Evolutionary conservation across 2,888 invertebrate species (phyloP), one percentile per base, ranked within the genome.

Genomic region (Macaria liturata): DNA sequence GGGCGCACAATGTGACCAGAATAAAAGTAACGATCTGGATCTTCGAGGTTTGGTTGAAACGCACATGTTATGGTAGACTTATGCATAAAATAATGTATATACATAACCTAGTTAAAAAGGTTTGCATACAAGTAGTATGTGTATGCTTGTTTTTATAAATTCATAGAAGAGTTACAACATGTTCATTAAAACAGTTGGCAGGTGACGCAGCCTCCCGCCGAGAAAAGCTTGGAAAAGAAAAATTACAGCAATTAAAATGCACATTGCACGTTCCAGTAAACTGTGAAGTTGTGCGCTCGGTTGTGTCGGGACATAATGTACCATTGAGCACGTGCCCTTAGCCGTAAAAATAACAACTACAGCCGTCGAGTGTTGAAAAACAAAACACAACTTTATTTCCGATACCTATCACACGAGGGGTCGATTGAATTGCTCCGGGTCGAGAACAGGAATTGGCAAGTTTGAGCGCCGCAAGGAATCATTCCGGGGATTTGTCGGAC

Each of bases 371-470:
- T 69, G 71, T 70, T 69, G 72, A 74, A 78, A 81, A 80, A 83
- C 78, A 83, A 81, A 82, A 78, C 71, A 74, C 69, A 69, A 72
- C 72, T 65, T 77, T 81, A 80, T 83, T 82, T 83, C 78, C 72
- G 66, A 20, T 65, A 67, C 69, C 73, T 68, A 76, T 78, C 74
- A 71, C 76, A 73, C 76, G 74, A 80, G 80, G 80, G 78, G 83
- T 79, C 86, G 86, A 86, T 86, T 85, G 85, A 86, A 86, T 84
- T 74, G 75, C 76, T 78, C 74, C 76, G 80, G 76, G 78, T 70
- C 72, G 76, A 75, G 74, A 70, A 75, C 74, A 71, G 64, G 71
- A 78, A 81, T 79, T 72, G 83, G 75, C 75, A 76, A 80, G 78
- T 79, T 81, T 75, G 81, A 80, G 74, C 71, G 78, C 75, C 72